Conservation (phyloP, 2,797 vertebrate genomes). For the Peromyscus attwateri region DNA sequence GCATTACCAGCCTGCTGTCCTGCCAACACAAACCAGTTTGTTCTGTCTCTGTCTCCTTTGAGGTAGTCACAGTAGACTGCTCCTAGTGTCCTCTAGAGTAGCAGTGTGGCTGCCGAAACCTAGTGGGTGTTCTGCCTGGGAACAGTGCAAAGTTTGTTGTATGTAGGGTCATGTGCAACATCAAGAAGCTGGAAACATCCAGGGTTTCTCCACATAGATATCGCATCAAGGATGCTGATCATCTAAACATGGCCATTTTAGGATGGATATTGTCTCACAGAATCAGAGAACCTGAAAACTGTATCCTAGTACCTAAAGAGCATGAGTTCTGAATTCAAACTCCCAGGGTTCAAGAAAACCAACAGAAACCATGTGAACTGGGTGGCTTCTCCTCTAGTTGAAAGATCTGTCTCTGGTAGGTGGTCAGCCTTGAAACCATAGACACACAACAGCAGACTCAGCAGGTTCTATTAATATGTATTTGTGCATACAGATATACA, state of each 20-base stretch:
- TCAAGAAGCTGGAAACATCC: not conserved
- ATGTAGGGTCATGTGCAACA: not conserved
- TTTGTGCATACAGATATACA: not conserved
- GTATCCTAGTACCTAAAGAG: not conserved
- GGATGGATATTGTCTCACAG: not conserved
- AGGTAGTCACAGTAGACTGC: not conserved
- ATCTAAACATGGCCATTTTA: not conserved
- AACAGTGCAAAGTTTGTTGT: not conserved
- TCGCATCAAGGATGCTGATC: not conserved
- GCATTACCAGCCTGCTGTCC: not conserved
- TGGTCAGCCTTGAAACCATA: not conserved
- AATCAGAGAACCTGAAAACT: not conserved
- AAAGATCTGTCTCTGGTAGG: not conserved
- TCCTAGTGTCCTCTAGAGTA: not conserved
- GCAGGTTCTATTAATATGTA: not conserved
- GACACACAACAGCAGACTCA: not conserved
- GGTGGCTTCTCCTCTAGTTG: not conserved
- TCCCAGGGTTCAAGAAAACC: not conserved
- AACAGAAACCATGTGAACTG: not conserved
- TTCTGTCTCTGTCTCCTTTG: not conserved
- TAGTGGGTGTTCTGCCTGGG: not conserved
- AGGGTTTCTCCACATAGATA: not conserved
- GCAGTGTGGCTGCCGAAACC: not conserved
- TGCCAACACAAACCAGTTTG: not conserved
- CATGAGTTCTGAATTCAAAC: not conserved